phyloP scores from a whole-genome alignment of 2,113 vertebrate species.

The Panurus biarmicus region DNA sequence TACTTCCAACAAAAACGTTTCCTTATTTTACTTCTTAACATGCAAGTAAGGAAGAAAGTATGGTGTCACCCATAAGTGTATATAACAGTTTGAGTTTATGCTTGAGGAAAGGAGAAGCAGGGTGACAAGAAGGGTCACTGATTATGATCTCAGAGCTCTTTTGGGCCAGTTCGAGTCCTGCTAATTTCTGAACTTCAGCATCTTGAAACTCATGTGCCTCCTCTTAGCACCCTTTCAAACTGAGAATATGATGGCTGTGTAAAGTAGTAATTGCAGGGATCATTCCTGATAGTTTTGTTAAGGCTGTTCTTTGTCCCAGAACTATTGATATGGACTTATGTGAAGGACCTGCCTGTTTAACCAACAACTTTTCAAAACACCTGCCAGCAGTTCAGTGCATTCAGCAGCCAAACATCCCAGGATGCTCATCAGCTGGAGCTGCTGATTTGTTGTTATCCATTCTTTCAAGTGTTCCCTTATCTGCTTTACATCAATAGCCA shows the following conservation, averaged over 20 bases:
- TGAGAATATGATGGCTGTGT: background rate
- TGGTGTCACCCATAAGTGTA: background rate
- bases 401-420: conserved; percentile 54
- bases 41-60: background rate
- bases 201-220: background rate
- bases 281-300: background rate
- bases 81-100: background rate
- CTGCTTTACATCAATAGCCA: conserved; percentile 61
- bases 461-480: conserved; percentile 63
- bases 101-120: background rate
- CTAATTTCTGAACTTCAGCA: background rate
- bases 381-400: conserved; percentile 44
- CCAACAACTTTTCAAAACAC: conserved; percentile 43
- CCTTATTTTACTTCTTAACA: background rate
- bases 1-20: background rate
- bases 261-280: background rate
- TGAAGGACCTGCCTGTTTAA: conserved; percentile 45
- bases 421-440: conserved; percentile 52
- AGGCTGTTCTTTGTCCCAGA: background rate
- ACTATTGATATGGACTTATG: background rate
- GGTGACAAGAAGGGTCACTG: background rate
- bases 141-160: conserved; percentile 1
- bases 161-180: background rate
- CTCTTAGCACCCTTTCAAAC: background rate
- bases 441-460: conserved; percentile 61